Percentiles rank a stretch among this genome's conserved stretches.
Conservation (phyloP, 2,113 vertebrate species). For the Chloroceryle aenea region DNA sequence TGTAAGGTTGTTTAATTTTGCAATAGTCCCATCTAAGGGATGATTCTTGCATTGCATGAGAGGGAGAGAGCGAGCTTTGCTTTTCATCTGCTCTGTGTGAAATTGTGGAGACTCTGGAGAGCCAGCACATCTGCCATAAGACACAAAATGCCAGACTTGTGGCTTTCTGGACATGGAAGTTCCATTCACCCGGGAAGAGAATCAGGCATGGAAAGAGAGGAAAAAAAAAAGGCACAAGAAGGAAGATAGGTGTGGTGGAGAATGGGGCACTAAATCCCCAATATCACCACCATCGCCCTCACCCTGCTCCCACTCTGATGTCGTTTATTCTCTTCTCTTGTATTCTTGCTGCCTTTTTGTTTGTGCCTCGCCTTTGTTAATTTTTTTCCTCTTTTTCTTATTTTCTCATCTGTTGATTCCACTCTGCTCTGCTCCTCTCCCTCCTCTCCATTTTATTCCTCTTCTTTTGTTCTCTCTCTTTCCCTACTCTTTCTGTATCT, state of each 20-base stretch:
- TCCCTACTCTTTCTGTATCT: not conserved
- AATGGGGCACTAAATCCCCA: not conserved
- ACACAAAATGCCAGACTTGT: not conserved
- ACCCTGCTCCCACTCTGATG: not conserved
- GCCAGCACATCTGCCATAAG: not conserved
- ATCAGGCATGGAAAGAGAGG: not conserved
- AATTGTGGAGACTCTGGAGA: not conserved
- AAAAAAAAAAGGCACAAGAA: not conserved
- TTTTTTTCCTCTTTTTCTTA: not conserved
- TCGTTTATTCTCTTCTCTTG: not conserved
- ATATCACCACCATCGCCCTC: not conserved
- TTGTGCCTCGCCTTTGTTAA: not conserved
- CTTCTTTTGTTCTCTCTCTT: not conserved
- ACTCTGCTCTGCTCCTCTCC: not conserved
- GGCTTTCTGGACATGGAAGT: not conserved
- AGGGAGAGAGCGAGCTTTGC: not conserved
- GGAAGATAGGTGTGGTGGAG: not conserved
- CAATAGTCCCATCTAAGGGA: slow-evolving; percentile 74
- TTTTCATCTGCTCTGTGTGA: not conserved
- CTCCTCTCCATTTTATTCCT: not conserved
- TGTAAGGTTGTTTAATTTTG: slow-evolving; percentile 60
- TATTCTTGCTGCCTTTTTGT: not conserved
- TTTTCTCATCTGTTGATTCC: not conserved
- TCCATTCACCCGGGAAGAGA: not conserved
- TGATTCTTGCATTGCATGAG: slow-evolving; percentile 58